phyloP scores from a whole-genome alignment of 2,113 vertebrate species.

The Orycteropus afer region DNA sequence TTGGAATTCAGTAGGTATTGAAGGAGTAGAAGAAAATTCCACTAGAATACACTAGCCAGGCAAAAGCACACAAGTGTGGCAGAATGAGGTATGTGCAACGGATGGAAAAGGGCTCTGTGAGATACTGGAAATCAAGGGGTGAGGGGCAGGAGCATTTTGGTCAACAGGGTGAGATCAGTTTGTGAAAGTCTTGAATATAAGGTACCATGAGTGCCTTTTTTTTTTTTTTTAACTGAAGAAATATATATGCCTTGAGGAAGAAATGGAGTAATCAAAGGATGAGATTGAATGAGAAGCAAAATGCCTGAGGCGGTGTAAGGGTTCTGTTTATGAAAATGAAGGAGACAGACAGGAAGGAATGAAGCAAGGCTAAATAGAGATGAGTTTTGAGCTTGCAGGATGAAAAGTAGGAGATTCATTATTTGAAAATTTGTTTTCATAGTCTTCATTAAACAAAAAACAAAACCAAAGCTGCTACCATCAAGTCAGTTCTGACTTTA shows the following conservation, averaged over 20 bases:
- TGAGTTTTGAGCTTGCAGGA: not conserved
- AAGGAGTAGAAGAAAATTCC: not conserved
- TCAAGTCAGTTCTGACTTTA: not conserved
- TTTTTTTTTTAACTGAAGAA: not conserved
- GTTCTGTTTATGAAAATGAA: not conserved
- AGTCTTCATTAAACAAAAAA: not conserved
- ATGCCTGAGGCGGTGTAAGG: not conserved
- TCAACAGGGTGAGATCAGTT: not conserved
- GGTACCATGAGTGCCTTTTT: not conserved
- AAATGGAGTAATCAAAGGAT: not conserved
- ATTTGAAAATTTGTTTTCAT: not conserved
- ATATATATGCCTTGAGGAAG: not conserved
- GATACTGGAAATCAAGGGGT: not conserved
- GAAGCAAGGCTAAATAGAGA: not conserved
- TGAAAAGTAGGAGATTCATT: not conserved
- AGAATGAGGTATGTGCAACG: not conserved
- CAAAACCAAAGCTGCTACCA: not conserved
- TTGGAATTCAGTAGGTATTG: not conserved
- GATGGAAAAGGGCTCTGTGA: not conserved
- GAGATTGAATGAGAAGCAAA: not conserved
- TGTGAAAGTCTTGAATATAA: not conserved
- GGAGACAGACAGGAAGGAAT: not conserved
- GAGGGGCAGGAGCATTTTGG: rapidly evolving
- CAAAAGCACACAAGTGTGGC: not conserved
- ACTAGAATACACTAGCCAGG: not conserved